These are phyloP conservation scores for Glaucidium brasilianum DNA, from an alignment of 2,113 vertebrate genomes.

Conservation along the genomic window DNA sequence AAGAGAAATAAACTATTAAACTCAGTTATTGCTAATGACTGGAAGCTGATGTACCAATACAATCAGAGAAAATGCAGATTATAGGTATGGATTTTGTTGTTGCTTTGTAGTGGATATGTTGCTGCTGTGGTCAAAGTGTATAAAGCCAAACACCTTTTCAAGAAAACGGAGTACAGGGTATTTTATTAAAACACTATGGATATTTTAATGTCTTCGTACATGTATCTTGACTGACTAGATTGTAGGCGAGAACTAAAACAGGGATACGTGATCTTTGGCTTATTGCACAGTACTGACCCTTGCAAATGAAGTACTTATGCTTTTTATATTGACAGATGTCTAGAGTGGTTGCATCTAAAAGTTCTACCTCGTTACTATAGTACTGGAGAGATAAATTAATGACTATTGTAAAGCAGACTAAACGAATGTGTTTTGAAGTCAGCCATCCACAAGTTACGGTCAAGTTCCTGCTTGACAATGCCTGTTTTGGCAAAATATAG, in stretches of 20 bases:
- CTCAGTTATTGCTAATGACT: background rate
- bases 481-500: background rate
- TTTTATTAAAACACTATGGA: background rate
- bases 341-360: background rate
- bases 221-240: background rate
- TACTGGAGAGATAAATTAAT: background rate
- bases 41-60: background rate
- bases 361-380: rapidly evolving
- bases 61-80: background rate
- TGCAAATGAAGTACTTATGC: background rate
- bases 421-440: background rate
- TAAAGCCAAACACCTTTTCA: background rate
- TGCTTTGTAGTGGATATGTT: background rate
- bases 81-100: background rate
- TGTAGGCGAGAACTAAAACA: background rate
- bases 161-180: background rate
- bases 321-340: background rate
- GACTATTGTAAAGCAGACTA: background rate
- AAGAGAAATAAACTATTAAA: background rate
- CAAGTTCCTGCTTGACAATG: background rate
- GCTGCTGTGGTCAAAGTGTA: background rate
- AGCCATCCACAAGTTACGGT: background rate
- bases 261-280: background rate
- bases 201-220: background rate
- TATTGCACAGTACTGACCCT: background rate